These are phyloP conservation scores for Drosophila eugracilis DNA, from an alignment of 1,140 invertebrate genomes.

Conservation along the genomic window DNA sequence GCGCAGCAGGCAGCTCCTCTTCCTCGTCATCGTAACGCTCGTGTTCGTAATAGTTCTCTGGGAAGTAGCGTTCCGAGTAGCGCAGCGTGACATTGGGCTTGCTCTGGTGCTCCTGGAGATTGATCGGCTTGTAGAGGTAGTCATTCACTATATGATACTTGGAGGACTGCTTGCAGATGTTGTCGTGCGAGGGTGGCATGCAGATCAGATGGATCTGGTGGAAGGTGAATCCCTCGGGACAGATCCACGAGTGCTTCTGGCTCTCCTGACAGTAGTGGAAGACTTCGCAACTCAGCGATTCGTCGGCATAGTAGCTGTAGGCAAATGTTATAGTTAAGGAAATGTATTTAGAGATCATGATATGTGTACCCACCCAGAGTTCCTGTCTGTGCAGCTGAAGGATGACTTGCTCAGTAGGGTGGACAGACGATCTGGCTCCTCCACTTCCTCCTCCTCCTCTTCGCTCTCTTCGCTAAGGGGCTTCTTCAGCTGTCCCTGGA, in stretches of 20 bases:
- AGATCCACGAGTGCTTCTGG: conserved; percentile 96
- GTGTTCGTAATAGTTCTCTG: conserved; percentile 90
- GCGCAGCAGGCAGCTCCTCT: conserved; percentile 76
- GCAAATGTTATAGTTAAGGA: not conserved
- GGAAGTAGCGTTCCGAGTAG: conserved; percentile 94
- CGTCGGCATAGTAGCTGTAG: conserved; percentile 93
- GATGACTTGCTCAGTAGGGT: conserved; percentile 92
- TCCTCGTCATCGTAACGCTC: conserved; percentile 88
- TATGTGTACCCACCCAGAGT: conserved; percentile 87
- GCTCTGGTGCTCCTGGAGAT: conserved; percentile 91
- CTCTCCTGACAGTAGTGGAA: conserved; percentile 97
- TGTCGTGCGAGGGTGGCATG: conserved; percentile 95
- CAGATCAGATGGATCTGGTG: conserved; percentile 97
- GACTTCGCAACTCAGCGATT: conserved; percentile 94
- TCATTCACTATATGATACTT: conserved; percentile 97
- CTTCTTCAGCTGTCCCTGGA: conserved; percentile 57
- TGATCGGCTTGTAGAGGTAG: conserved; percentile 95
- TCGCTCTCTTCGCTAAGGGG: conserved; percentile 76
- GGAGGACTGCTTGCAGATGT: conserved; percentile 94
- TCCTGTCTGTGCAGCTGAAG: conserved; percentile 91
- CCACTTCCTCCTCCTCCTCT: conserved; percentile 89
- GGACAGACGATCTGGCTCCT: conserved; percentile 93
- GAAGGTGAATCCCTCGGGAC: conserved; percentile 96
- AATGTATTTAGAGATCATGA: not conserved
- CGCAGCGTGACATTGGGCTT: conserved; percentile 90